These are phyloP conservation scores for Misgurnus anguillicaudatus DNA, from an alignment of 2,113 vertebrate species.

Conservation along the genomic window DNA sequence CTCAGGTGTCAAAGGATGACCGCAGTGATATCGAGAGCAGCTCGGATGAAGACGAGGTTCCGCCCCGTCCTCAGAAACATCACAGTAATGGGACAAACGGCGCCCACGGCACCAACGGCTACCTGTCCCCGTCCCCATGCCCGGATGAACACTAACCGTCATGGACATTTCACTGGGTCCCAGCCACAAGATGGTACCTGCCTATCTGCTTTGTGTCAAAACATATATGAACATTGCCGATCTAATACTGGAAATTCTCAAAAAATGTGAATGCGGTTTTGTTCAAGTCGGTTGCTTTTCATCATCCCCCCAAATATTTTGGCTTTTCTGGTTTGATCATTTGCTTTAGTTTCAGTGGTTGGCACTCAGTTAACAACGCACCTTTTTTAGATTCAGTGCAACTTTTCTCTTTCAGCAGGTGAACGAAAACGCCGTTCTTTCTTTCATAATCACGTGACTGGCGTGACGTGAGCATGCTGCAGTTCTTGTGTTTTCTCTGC, in stretches of 20 bases:
- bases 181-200: conserved; percentile 61
- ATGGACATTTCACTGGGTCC: conserved; percentile 54
- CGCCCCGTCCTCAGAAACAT: conserved; percentile 75
- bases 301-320: not conserved
- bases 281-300: conserved; percentile 57
- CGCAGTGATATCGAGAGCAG: conserved; percentile 95
- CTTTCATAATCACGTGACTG: conserved; percentile 67
- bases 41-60: conserved; percentile 90
- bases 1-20: conserved; percentile 91
- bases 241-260: conserved; percentile 82
- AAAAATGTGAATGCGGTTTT: conserved; percentile 78
- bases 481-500: conserved; percentile 75
- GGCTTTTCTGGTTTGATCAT: conserved; percentile 27
- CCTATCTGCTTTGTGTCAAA: conserved; percentile 57
- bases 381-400: conserved; percentile 39
- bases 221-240: conserved; percentile 77
- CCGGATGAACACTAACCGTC: conserved; percentile 85
- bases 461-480: conserved; percentile 82
- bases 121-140: conserved; percentile 80
- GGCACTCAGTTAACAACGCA: conserved; percentile 62
- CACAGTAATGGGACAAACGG: conserved; percentile 91
- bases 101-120: conserved; percentile 87
- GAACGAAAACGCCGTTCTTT: conserved; percentile 74
- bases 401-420: conserved; percentile 69
- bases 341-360: conserved; percentile 57